These are phyloP conservation scores for Hetaerina titia DNA, from an alignment of 2,888 invertebrate genomes.

Conservation along the genomic window DNA sequence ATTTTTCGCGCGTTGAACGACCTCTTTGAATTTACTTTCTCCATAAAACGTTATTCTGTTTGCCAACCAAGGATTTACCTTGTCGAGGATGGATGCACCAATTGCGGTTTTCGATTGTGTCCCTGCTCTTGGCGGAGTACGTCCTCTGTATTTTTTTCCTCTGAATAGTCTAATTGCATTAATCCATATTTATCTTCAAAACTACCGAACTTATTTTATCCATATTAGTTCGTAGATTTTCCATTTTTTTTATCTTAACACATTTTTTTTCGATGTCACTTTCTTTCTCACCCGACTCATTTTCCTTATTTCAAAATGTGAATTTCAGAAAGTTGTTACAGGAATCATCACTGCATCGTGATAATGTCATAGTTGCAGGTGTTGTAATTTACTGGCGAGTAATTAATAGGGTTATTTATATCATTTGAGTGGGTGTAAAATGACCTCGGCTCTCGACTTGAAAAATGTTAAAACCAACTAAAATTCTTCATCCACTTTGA, in stretches of 20 bases:
- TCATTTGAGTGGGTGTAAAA: too few species aligned
- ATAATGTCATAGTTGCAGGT: too few species aligned
- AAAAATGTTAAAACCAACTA: too few species aligned
- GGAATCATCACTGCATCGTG: too few species aligned
- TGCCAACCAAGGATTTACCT: not conserved
- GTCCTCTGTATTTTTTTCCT: not conserved
- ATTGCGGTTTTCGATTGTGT: not conserved
- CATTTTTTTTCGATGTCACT: too few species aligned
- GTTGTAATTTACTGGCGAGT: too few species aligned
- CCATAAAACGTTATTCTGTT: not conserved
- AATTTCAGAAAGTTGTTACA: too few species aligned
- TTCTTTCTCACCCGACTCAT: too few species aligned
- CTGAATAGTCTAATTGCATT: not conserved
- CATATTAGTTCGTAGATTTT: not conserved
- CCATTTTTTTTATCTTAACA: not conserved
- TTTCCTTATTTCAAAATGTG: too few species aligned
- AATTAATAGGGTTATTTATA: too few species aligned
- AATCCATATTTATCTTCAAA: not conserved
- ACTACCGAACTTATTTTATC: not conserved
- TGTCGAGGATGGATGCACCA: not conserved
- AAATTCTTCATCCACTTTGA: too few species aligned
- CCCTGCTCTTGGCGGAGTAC: not conserved
- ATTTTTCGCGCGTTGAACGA: not conserved
- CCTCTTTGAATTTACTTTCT: slow-evolving; percentile 2
- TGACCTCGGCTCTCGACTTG: too few species aligned